These are phyloP conservation scores for Zaprionus nigranus DNA, from an alignment of 1,140 invertebrate species.

Conservation along the genomic window DNA sequence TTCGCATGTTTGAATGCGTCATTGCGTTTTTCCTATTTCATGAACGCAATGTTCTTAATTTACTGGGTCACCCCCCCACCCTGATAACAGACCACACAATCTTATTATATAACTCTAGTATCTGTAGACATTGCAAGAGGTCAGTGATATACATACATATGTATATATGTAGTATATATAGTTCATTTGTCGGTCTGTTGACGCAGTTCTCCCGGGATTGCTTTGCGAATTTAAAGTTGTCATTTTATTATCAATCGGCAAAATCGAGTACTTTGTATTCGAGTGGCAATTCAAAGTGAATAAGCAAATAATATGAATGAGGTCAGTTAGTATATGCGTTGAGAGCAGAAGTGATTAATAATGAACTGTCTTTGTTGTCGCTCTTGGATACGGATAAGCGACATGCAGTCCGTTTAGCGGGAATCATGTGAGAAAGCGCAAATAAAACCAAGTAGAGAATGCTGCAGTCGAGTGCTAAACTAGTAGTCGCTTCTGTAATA, in stretches of 20 bases:
- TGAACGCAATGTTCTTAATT: not conserved
- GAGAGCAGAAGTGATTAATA: conserved; percentile 13
- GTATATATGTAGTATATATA: conserved; percentile 13
- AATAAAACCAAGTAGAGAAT: not conserved
- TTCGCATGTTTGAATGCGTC: conserved; percentile 42
- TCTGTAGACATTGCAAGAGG: conserved; percentile 25
- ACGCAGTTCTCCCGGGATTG: conserved; percentile 2
- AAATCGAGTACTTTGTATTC: conserved; percentile 18
- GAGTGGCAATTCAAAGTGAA: conserved; percentile 12
- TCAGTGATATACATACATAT: conserved; percentile 29
- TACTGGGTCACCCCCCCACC: not conserved
- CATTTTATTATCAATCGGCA: conserved; percentile 21
- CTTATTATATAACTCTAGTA: conserved; percentile 20
- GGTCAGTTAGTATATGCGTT: conserved; percentile 20
- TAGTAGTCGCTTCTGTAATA: not conserved
- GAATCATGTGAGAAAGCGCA: conserved; percentile 2
- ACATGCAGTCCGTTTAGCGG: not conserved
- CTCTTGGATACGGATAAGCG: conserved; percentile 4
- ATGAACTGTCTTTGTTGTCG: conserved; percentile 11
- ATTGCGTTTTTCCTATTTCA: conserved; percentile 28
- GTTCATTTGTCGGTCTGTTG: conserved; percentile 10
- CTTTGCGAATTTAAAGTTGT: conserved; percentile 15
- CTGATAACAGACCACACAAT: conserved; percentile 2
- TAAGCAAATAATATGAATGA: conserved; percentile 32
- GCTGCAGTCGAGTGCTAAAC: not conserved